Evolutionary conservation across 2,888 invertebrate species (phyloP), one percentile per base, ranked within the genome.

Genomic region (Chrysomela aeneicollis): DNA sequence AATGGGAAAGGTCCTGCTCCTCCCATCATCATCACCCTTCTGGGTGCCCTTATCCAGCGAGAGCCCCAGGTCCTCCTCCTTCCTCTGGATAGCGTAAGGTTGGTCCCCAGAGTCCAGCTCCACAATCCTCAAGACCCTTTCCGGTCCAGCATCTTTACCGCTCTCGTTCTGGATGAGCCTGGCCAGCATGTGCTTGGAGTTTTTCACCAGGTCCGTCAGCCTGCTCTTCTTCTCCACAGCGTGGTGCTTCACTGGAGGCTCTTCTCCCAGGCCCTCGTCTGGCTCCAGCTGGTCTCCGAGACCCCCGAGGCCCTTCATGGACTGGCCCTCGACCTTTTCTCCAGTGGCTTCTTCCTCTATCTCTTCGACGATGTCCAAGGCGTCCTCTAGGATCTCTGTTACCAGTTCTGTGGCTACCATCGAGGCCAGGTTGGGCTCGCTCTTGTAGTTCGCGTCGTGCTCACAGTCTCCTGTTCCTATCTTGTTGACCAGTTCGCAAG

Each of bases 171-270:
- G 69, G 21, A 78, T 76, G 1, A 76, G 68, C 70, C 74, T 78
- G 0, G 76, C 69, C 10, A 76, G 55, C 10, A 77, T 63, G 58
- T 80, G 79, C 61, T 80, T 82, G 8, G 82, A 82, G 71, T 81
- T 82, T 73, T 78, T 81, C 10, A 82, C 79, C 30, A 82, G 68
- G 70, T 82, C 82, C 2, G 82, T 82, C 8, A 82, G 73, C 10
- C 82, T 74, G 9, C 76, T 79, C 81, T 85, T 81, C 82, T 87
- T 76, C 26, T 84, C 84, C 47, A 86, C 81, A 18, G 81, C 78
- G 12, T 72, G 73, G 51, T 75, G 73, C 53, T 67, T 71, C 0
- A 62, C 26, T 6, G 69, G 59, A 10, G 71, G 49, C 17, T 70
- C 58, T 59, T 71, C 72, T 10, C 64, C 58, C 3, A 68, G 65